A percentile compares a stretch with the other conserved stretches of the same genome.
phyloP scores from a whole-genome alignment of 2,113 vertebrate genomes.

The Upupa epops region DNA sequence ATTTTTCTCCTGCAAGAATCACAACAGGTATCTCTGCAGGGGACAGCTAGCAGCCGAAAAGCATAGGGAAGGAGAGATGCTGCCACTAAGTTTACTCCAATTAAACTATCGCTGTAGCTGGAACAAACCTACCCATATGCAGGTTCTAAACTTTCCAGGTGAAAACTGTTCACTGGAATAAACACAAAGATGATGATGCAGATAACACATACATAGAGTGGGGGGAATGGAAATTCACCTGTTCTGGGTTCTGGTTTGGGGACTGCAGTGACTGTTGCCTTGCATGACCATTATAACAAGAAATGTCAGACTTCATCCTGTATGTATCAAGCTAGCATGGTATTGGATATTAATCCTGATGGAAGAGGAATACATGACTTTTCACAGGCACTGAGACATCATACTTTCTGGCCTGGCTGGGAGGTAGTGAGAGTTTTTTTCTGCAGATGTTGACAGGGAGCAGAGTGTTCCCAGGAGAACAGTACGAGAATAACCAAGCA shows the following conservation, averaged over 20 bases:
- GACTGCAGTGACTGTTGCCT: neutral
- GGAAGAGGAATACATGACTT: conserved; percentile 58
- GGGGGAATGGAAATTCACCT: neutral
- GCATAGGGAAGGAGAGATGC: neutral
- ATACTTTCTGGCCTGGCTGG: conserved; percentile 5
- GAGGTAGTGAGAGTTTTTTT: neutral
- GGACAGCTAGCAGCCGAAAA: neutral
- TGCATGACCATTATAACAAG: neutral
- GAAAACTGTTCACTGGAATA: conserved; percentile 21
- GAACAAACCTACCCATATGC: neutral
- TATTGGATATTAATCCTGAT: conserved; percentile 62
- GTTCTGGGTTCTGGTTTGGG: neutral
- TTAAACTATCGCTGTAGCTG: conserved; percentile 11
- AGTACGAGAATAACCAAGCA: neutral
- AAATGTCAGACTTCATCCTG: conserved; percentile 44
- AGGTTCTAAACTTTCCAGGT: neutral
- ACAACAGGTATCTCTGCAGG: conserved; percentile 65
- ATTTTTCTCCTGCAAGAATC: conserved; percentile 69
- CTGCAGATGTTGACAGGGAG: neutral
- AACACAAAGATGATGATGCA: conserved; percentile 31
- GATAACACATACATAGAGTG: neutral
- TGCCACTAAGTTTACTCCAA: neutral
- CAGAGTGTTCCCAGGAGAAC: neutral
- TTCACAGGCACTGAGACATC: conserved; percentile 41
- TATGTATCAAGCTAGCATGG: conserved; percentile 3